phyloP scores from a whole-genome alignment of 2,113 vertebrate species.

The Galbula dea region DNA sequence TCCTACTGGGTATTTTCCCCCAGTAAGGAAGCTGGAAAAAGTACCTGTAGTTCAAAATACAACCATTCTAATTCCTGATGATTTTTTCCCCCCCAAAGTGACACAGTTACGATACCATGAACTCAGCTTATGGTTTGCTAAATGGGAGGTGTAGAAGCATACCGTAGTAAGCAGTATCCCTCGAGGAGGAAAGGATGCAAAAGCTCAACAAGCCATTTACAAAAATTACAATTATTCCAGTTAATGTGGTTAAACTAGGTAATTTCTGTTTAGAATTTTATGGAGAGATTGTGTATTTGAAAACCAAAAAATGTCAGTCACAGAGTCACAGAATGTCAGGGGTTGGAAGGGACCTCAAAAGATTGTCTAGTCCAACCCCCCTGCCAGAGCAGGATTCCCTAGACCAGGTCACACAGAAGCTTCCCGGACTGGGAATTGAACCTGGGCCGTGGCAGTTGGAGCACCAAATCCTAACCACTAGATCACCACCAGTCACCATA shows the following conservation, averaged over 20 bases:
- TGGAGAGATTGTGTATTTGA: not conserved
- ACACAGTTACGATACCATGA: not conserved
- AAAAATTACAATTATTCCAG: not conserved
- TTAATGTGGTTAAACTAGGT: not conserved
- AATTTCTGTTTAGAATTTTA: not conserved
- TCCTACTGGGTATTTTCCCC: not conserved
- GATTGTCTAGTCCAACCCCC: no score
- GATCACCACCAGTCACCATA: no score
- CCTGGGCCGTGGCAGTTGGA: no score
- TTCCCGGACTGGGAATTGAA: no score
- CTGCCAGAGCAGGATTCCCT: no score
- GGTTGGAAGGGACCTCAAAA: no score
- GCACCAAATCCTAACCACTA: no score
- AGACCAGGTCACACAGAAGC: no score
- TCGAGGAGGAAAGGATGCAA: not conserved
- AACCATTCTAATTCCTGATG: not conserved
- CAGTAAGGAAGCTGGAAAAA: not conserved
- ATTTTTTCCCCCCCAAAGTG: no score
- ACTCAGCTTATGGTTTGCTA: not conserved
- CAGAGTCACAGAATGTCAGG: no score
- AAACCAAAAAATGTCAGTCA: not conserved
- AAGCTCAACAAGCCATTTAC: not conserved
- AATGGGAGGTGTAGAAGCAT: not conserved
- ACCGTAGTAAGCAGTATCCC: not conserved
- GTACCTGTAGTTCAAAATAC: not conserved